Evolutionary conservation across 2,797 vertebrate species (phyloP).

Genomic region (Avahi laniger): DNA sequence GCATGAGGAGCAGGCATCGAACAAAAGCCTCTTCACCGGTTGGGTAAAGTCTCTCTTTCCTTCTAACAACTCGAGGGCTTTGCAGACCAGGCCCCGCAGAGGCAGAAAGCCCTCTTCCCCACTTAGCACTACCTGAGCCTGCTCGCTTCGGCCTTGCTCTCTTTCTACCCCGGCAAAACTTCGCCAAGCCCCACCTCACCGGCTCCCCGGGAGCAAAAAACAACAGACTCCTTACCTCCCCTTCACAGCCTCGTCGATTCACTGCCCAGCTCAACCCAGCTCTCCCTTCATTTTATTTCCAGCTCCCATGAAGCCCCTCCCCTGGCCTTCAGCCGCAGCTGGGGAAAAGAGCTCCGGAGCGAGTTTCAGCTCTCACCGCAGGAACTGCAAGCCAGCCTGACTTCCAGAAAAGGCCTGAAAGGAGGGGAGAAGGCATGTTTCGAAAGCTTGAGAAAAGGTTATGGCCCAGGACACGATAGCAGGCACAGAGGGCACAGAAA

Average conservation of each 20-base stretch:
- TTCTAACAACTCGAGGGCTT: not conserved
- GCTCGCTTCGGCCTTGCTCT: not conserved
- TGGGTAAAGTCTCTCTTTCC: not conserved
- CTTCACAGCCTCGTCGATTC: not conserved
- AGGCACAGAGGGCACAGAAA: conserved; percentile 57
- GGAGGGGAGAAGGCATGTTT: conserved; percentile 41
- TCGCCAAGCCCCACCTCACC: not conserved
- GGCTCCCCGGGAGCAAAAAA: not conserved
- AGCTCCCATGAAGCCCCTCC: conserved; percentile 47
- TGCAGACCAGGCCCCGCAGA: not conserved
- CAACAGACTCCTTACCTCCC: conserved; percentile 45
- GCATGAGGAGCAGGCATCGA: not conserved
- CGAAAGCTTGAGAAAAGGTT: not conserved
- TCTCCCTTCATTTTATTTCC: conserved; percentile 59
- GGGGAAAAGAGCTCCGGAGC: conserved; percentile 37
- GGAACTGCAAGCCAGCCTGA: not conserved
- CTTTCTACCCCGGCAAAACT: not conserved
- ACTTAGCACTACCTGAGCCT: not conserved
- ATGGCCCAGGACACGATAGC: not conserved
- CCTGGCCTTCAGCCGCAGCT: conserved; percentile 43
- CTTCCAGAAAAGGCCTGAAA: conserved; percentile 60
- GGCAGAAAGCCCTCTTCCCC: not conserved
- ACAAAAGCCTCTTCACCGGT: not conserved
- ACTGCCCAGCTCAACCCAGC: not conserved
- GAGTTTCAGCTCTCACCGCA: not conserved